Conservation (phyloP, 1,140 invertebrate species). For the Steinernema feltiae region DNA sequence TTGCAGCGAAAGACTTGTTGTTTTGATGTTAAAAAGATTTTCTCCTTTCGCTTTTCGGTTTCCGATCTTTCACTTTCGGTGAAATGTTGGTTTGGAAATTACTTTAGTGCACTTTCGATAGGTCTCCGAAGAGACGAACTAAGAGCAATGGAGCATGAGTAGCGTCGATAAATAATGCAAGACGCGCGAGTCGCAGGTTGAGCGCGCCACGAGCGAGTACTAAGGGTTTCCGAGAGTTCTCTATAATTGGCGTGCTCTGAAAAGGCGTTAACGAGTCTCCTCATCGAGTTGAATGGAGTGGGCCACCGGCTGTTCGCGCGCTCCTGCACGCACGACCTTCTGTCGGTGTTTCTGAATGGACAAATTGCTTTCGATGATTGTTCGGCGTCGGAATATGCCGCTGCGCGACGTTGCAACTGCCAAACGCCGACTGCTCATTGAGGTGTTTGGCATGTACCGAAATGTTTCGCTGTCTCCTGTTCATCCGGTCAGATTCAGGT, state of each 20-base stretch:
- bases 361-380: constrained; percentile 2
- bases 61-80: too few relatives aligned
- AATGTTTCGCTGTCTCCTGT: too few relatives aligned
- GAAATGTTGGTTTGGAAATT: not conserved
- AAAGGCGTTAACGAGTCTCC: constrained; percentile 8
- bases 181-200: constrained; percentile 6
- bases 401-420: not conserved
- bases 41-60: not conserved
- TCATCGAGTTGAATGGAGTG: constrained; percentile 9
- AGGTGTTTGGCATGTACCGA: too few relatives aligned
- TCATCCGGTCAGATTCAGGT: not conserved
- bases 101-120: not conserved
- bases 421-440: not conserved
- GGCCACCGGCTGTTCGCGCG: constrained; percentile 1
- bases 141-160: not conserved
- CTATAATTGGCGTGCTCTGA: constrained; percentile 15
- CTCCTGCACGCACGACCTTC: not conserved
- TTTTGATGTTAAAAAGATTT: not conserved
- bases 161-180: constrained; percentile 10
- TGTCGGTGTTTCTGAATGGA: not conserved
- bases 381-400: not conserved
- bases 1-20: not conserved
- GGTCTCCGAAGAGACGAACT: not conserved
- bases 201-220: not conserved
- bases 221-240: constrained; percentile 12